Percentiles rank a stretch among this genome's conserved stretches.
Evolutionary conservation across 2,113 vertebrate genomes (phyloP).

Genomic region (Malaclemys terrapin): DNA sequence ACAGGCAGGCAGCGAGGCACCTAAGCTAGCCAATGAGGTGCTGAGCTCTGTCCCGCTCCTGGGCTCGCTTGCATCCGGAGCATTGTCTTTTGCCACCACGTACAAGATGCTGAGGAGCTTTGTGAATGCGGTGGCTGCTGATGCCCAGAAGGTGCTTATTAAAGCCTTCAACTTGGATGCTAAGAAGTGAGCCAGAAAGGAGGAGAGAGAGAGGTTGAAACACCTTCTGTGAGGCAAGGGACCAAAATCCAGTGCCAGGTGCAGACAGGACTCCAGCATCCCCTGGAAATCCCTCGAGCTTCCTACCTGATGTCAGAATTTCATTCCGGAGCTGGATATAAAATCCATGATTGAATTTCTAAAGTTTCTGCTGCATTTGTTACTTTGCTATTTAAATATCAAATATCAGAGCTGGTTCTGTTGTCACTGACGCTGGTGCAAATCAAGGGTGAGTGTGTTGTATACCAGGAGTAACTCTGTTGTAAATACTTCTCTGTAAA

Average conservation of each 20-base stretch:
- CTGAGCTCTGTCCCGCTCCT: slow-evolving; percentile 54
- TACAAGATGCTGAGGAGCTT: slow-evolving; percentile 64
- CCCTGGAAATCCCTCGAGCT: background rate
- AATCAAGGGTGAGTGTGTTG: background rate
- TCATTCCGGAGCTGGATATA: background rate
- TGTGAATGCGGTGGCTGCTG: slow-evolving; percentile 58
- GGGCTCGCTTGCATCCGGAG: slow-evolving; percentile 5
- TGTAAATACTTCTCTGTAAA: background rate
- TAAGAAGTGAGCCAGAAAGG: background rate
- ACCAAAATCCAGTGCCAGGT: background rate
- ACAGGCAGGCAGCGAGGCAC: background rate
- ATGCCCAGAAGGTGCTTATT: slow-evolving; percentile 16
- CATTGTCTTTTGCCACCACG: slow-evolving; percentile 1
- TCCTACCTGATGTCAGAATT: background rate
- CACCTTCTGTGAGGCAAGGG: background rate
- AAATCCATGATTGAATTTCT: background rate
- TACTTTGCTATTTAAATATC: background rate
- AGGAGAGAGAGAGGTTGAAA: background rate
- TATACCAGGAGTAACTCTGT: background rate
- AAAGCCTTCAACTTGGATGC: background rate
- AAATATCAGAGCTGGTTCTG: background rate
- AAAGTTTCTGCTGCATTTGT: background rate
- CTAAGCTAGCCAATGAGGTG: slow-evolving; percentile 40
- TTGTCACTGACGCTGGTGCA: background rate
- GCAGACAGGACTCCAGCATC: background rate